Evolutionary conservation across 1,140 invertebrate species (phyloP).

Genomic region (Goniozus legneri): DNA sequence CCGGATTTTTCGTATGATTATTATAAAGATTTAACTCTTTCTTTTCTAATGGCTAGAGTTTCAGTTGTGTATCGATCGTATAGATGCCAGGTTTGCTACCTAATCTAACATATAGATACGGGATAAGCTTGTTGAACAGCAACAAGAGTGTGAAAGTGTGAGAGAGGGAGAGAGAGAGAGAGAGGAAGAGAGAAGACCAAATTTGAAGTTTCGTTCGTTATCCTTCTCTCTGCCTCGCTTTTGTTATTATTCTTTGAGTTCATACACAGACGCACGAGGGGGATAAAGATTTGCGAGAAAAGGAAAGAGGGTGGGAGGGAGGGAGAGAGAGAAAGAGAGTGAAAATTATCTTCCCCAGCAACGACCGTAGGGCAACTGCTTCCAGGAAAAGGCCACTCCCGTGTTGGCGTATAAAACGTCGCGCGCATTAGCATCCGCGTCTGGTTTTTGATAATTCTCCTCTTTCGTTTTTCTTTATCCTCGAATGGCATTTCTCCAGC

Average conservation of each 20-base stretch:
- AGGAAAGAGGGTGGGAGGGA: conserved; percentile 1
- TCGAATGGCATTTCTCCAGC: not conserved
- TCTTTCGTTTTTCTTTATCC: conserved; percentile 1
- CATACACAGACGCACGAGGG: not conserved
- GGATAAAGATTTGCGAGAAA: conserved; percentile 7
- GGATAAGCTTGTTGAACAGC: too few relatives aligned
- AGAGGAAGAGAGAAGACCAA: conserved; percentile 21
- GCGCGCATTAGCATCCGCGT: conserved; percentile 23
- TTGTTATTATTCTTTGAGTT: not conserved
- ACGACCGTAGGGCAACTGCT: conserved; percentile 32
- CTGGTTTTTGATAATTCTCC: conserved; percentile 20
- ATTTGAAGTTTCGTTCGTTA: conserved; percentile 21
- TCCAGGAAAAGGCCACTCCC: conserved; percentile 32
- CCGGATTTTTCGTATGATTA: too few relatives aligned
- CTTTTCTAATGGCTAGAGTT: not conserved
- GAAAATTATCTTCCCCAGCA: conserved; percentile 24
- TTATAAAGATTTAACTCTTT: not conserved
- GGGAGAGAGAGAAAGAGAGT: conserved; percentile 8
- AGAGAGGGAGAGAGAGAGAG: not conserved
- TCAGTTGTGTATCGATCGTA: too few relatives aligned
- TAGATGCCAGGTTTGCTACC: too few relatives aligned
- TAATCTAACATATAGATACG: too few relatives aligned
- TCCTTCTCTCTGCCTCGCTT: conserved; percentile 5
- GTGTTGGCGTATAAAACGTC: conserved; percentile 12
- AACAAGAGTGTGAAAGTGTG: not conserved